Evolutionary conservation across 2,113 vertebrate genomes (phyloP), one percentile per base, ranked within the genome.

Genomic region (Panthera uncia): DNA sequence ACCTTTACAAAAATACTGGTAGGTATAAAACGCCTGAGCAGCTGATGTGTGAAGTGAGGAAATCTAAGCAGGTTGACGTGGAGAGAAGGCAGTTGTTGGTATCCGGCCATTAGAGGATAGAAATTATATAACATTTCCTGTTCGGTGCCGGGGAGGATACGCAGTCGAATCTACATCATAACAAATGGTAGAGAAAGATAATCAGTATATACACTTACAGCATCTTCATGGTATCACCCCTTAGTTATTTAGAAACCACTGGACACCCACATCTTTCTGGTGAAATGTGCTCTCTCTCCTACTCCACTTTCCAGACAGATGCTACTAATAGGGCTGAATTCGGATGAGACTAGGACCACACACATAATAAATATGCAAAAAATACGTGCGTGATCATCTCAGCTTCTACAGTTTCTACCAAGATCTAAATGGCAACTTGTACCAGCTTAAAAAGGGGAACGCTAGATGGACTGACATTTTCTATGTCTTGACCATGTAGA

Each of bases 1-100:
- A 99, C 99, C 99, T 99, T 99, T 80, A 99, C 99, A 97, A 99
- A 99, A 95, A 99, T 99, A 90, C 99, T 99, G 8, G 99, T 99
- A 0, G 99, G 99, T 82, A 99, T 98, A 97, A 99, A 99, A 55
- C 99, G 99, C 81, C 99, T 99, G 78, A 99, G 99, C 48, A 99
- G 96, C 84, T 99, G 99, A 85, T 98, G 99, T 63, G 99, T 99
- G 97, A 99, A 98, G 94, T 94, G 98, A 0, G 99, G 99, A 97
- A 99, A 99, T 50, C 99, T 98, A 1, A 99, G 97, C 96, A 99
- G 95, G 96, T 98, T 99, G 87, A 99, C 98, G 52, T 99, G 99
- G 76, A 99, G 99, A 88, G 99, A 99, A 0, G 99, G 99, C 50
- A 99, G 99, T 90, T 98, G 99, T 94, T 99, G 99, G 98, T 99